Evolutionary conservation across 1,140 invertebrate species (phyloP).

Genomic region (Ceratitis capitata): DNA sequence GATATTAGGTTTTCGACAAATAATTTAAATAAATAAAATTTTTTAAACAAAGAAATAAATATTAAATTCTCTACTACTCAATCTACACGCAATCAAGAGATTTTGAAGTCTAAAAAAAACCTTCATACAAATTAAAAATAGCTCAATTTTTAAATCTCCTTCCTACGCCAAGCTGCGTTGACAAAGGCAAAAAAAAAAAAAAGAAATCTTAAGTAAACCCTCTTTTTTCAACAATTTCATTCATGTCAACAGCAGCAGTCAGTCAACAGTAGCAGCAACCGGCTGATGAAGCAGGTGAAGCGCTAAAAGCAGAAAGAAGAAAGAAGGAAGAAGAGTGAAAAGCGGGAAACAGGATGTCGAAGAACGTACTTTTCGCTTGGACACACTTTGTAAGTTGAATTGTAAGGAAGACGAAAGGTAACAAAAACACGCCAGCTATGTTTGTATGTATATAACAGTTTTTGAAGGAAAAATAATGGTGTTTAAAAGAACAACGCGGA

Average conservation of each 20-base stretch:
- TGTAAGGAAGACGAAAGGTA: background rate
- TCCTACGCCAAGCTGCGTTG: background rate
- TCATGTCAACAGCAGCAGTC: constrained; percentile 9
- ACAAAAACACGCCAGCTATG: background rate
- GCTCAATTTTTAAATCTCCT: background rate
- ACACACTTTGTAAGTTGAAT: constrained; percentile 14
- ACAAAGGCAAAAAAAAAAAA: background rate
- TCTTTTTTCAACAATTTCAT: constrained; percentile 2
- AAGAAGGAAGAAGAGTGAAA: background rate
- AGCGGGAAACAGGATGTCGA: background rate
- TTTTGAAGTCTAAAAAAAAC: background rate
- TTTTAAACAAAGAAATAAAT: no score
- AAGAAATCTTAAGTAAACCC: constrained; percentile 19
- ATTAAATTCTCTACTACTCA: no score
- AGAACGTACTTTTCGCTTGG: constrained; percentile 12
- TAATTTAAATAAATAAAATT: no score
- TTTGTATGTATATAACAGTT: no score
- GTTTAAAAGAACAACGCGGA: background rate
- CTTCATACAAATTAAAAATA: background rate
- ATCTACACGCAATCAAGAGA: background rate
- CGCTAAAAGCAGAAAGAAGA: background rate
- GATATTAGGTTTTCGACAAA: no score
- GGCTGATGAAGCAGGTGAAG: constrained; percentile 19
- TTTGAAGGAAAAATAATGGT: background rate
- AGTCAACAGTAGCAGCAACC: background rate